Conservation (phyloP, 2,797 vertebrate genomes). For the Coranthus polyacanthus region DNA sequence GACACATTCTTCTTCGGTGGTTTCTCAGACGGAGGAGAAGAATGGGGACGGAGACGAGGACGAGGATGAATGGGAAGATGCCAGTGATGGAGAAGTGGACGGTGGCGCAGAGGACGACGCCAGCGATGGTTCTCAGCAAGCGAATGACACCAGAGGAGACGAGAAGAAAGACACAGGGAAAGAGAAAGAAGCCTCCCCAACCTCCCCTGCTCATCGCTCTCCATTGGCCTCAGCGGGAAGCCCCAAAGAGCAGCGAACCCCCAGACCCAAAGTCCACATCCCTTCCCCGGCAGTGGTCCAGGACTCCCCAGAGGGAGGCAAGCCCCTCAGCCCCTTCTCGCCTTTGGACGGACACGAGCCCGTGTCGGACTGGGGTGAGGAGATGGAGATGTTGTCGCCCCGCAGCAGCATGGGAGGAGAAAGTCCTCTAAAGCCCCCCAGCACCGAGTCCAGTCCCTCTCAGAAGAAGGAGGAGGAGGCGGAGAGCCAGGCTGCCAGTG, state of each 20-base stretch:
- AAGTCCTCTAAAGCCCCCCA: slow-evolving; percentile 79
- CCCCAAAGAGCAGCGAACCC: slow-evolving; percentile 73
- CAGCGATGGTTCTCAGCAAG: slow-evolving; percentile 64
- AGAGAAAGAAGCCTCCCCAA: slow-evolving; percentile 40
- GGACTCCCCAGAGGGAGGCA: slow-evolving; percentile 70
- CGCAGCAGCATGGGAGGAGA: slow-evolving; percentile 82
- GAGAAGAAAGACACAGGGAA: slow-evolving; percentile 71
- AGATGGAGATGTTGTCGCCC: slow-evolving; percentile 92
- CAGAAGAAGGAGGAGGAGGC: slow-evolving; percentile 56
- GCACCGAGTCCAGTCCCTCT: slow-evolving; percentile 74
- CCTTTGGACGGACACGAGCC: slow-evolving; percentile 84
- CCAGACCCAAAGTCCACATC: slow-evolving; percentile 79
- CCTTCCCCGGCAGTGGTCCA: slow-evolving; percentile 64
- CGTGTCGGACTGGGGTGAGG: slow-evolving; percentile 92
- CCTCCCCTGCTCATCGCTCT: slow-evolving; percentile 18
- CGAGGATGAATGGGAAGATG: slow-evolving; percentile 82
- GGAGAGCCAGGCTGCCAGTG: not conserved
- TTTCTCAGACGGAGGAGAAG: slow-evolving; percentile 59
- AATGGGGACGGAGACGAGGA: slow-evolving; percentile 62
- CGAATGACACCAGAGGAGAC: slow-evolving; percentile 35
- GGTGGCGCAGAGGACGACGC: slow-evolving; percentile 67
- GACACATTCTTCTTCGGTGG: too few species aligned
- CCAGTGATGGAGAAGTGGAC: slow-evolving; percentile 76
- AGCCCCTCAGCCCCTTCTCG: slow-evolving; percentile 86
- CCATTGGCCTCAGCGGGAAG: too few species aligned